Evolutionary conservation across 2,888 invertebrate genomes (phyloP).

Genomic region (Philhelius pedissequus): DNA sequence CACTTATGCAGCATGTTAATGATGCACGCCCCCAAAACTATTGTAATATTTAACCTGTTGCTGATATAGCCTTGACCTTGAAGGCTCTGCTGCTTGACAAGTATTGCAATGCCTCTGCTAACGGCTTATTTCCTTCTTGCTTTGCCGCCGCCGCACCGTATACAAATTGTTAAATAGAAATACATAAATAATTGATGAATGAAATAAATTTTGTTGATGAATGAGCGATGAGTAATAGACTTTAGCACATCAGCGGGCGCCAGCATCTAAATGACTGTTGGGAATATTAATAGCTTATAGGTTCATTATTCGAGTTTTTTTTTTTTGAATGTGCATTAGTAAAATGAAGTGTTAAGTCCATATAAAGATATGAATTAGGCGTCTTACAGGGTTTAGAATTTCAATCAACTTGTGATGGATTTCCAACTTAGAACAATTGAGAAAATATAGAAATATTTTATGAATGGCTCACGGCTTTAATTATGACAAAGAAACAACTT

Average conservation of each 20-base stretch:
- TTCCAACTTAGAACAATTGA: neutral
- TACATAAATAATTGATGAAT: neutral
- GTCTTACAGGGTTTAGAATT: slow-evolving; percentile 2
- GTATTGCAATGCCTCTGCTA: slow-evolving; percentile 19
- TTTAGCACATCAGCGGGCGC: slow-evolving; percentile 3
- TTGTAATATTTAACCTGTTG: slow-evolving; percentile 8
- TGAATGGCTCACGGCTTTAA: too few species aligned
- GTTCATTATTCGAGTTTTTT: slow-evolving; percentile 3
- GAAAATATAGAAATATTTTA: too few species aligned
- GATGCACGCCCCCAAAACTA: slow-evolving; percentile 21
- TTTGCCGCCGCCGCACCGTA: neutral
- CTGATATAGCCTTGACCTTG: slow-evolving; percentile 31
- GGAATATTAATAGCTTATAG: slow-evolving; percentile 40
- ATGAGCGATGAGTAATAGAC: slow-evolving; percentile 45
- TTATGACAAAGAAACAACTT: too few species aligned
- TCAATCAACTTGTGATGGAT: slow-evolving; percentile 3
- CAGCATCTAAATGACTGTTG: slow-evolving; percentile 6
- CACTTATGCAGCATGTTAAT: neutral
- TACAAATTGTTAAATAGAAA: neutral
- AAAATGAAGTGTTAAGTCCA: slow-evolving; percentile 8
- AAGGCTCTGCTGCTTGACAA: slow-evolving; percentile 6
- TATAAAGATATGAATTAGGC: slow-evolving; percentile 18
- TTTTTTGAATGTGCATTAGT: neutral
- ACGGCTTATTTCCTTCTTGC: slow-evolving; percentile 23
- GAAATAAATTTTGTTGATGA: slow-evolving; percentile 25